Base-by-base conservation (phyloP, 1,140 invertebrate species). In the Pissodes strobi region DNA sequence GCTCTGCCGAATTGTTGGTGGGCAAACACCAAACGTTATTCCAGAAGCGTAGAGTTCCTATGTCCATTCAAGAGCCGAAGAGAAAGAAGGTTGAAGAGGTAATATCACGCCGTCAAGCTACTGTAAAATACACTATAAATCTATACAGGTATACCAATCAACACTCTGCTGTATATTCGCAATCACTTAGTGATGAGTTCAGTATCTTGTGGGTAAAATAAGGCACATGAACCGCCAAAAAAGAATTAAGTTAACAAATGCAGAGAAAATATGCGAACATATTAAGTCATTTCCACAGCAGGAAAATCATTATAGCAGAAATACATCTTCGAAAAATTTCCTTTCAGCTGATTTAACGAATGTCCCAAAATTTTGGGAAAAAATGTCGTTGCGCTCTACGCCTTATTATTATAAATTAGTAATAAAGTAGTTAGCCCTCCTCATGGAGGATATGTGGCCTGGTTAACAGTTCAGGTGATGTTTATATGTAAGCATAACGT, bases 301-400 rank as follows among this genome's bases (percentile, higher is more conserved):
- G 17, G 34, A 37, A 34, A 57, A 41, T 43, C 53, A 57, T 57
- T 57, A 57, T 17, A 57, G 53, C 22, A 38, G 53, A 25, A 38
- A 57, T 57, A 15, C 1, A 18, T 57, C 53, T 6, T 57, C 53
- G n/a, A 57, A 57, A 23, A 39, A 43, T 41, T 39, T 10, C 19
- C 34, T 39, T 12, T 17, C 18, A 8, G 22, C 53, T 22, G 34
- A 57, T 38, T 30, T 57, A n/a, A n/a, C n/a, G n/a, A n/a, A n/a
- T n/a, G n/a, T n/a, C n/a, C n/a, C n/a, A n/a, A n/a, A n/a, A n/a
- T n/a, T n/a, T n/a, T n/a, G n/a, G n/a, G n/a, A n/a, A n/a, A n/a
- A n/a, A n/a, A n/a, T n/a, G n/a, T n/a, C n/a, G n/a, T n/a, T n/a
- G n/a, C n/a, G n/a, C n/a, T n/a, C n/a, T n/a, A n/a, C n/a, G n/a